Conservation (phyloP, 2,888 invertebrate genomes). For the Cheilosia variabilis region DNA sequence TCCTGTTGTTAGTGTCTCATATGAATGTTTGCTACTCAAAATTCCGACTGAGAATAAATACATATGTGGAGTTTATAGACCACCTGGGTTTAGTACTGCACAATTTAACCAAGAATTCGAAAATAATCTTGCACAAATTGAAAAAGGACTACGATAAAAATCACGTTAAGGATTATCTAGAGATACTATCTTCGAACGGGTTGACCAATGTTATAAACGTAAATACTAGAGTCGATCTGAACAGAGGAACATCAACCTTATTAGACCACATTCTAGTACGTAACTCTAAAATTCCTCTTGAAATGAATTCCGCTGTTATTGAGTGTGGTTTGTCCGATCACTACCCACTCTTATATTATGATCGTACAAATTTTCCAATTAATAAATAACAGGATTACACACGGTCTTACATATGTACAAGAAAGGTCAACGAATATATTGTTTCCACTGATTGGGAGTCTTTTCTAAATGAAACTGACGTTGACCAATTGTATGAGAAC, state of each 20-base stretch:
- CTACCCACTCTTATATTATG: slow-evolving; percentile 2
- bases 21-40: slow-evolving; percentile 4
- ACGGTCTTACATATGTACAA: neutral
- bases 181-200: neutral
- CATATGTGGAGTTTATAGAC: slow-evolving; percentile 14
- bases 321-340: slow-evolving; percentile 3
- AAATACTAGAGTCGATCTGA: slow-evolving; percentile 3
- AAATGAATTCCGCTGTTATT: neutral
- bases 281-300: neutral
- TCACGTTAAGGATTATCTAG: neutral
- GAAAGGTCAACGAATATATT: neutral
- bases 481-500: neutral
- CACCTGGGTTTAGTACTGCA: neutral
- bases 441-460: neutral
- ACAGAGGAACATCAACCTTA: slow-evolving; percentile 5
- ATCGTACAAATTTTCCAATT: neutral
- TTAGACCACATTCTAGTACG: slow-evolving; percentile 6
- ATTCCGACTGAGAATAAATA: neutral
- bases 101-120: neutral
- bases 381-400: neutral
- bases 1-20: neutral
- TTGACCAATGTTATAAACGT: slow-evolving; percentile 13
- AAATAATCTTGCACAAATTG: slow-evolving; percentile 7
- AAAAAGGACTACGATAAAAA: neutral
- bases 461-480: neutral